Percentiles rank a stretch among this genome's conserved stretches.
Conservation (phyloP, 1,140 invertebrate genomes). For the Phthorimaea operculella region DNA sequence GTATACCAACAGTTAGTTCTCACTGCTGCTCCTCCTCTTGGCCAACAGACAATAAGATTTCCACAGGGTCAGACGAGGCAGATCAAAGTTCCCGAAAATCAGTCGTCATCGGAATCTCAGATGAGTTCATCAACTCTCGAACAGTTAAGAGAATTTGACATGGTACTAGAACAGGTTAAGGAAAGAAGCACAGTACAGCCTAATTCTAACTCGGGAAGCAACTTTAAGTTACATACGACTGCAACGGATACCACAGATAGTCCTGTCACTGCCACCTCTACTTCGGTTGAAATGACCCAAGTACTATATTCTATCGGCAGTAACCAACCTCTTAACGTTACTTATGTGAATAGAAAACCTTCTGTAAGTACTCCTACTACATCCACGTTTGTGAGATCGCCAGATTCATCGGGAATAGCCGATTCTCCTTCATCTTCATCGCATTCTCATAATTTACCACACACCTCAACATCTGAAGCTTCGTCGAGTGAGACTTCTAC, state of each 20-base stretch:
- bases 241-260: conserved; percentile 38
- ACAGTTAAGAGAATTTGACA: conserved; percentile 83
- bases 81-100: conserved; percentile 46
- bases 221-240: conserved; percentile 32
- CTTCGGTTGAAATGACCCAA: conserved; percentile 42
- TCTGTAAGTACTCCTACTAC: conserved; percentile 37
- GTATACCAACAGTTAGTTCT: conserved; percentile 64
- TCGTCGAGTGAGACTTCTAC: conserved; percentile 49
- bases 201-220: conserved; percentile 24
- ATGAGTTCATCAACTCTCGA: conserved; percentile 74
- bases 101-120: conserved; percentile 56
- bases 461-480: conserved; percentile 59
- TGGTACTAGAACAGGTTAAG: conserved; percentile 83
- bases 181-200: conserved; percentile 74
- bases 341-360: conserved; percentile 60
- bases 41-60: conserved; percentile 59
- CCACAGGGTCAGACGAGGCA: conserved; percentile 46
- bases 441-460: conserved; percentile 39
- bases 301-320: conserved; percentile 60
- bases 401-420: conserved; percentile 52
- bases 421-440: conserved; percentile 55
- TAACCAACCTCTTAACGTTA: conserved; percentile 56
- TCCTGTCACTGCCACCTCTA: conserved; percentile 23
- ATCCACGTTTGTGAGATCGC: conserved; percentile 44
- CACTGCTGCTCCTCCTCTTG: conserved; percentile 57